Evolutionary conservation across 2,113 vertebrate species (phyloP).

Genomic region (Felis catus): DNA sequence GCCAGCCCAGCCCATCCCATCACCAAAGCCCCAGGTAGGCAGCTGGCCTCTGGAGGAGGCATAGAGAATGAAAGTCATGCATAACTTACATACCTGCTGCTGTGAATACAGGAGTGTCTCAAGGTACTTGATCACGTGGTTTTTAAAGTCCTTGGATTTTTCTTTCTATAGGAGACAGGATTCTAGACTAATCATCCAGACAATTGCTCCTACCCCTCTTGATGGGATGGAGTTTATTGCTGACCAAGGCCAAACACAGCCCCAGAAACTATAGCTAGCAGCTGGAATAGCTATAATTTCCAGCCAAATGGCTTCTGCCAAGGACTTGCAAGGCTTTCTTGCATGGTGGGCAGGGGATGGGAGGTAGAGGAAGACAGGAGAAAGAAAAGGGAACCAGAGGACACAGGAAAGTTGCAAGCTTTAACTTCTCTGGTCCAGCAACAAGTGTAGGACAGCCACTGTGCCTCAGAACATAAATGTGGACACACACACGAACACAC

Average conservation of each 20-base stretch:
- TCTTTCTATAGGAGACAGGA: constrained; percentile 90
- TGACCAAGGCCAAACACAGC: background rate
- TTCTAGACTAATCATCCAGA: constrained; percentile 31
- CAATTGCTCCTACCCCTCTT: background rate
- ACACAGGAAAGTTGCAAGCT: background rate
- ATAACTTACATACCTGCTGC: constrained; percentile 91
- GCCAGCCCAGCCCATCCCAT: background rate
- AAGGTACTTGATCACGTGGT: constrained; percentile 93
- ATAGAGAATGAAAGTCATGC: background rate
- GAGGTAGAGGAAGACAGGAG: background rate
- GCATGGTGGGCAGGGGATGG: background rate
- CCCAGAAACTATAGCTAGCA: constrained; percentile 22
- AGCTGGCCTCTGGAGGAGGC: background rate
- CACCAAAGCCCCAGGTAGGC: background rate
- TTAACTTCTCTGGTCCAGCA: background rate
- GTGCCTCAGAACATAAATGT: background rate
- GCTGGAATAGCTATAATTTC: background rate
- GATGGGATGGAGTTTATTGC: constrained; percentile 7
- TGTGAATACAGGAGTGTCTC: constrained; percentile 93
- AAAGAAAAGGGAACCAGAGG: background rate
- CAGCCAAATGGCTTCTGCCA: background rate
- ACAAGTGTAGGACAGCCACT: background rate
- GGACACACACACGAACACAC: background rate
- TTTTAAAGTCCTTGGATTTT: constrained; percentile 95
- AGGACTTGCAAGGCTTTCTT: background rate